phyloP scores from a whole-genome alignment of 2,113 vertebrate species.

The Petroica traversi region DNA sequence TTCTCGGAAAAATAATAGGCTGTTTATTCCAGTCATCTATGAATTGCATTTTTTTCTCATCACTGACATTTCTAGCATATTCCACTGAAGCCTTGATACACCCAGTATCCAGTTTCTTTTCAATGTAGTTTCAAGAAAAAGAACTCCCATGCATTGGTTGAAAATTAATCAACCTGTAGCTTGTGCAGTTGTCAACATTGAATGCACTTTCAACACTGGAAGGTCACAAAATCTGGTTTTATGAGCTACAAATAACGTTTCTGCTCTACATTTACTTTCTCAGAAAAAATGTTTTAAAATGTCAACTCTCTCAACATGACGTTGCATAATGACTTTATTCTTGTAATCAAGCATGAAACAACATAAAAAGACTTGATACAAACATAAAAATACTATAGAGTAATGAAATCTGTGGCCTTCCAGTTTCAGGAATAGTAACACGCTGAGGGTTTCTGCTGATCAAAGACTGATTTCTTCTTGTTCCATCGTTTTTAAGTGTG shows the following conservation, averaged over 20 bases:
- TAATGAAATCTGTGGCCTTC: neutral
- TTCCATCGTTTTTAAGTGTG: neutral
- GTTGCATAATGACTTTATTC: neutral
- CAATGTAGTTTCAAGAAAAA: neutral
- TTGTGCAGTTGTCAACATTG: neutral
- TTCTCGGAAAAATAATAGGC: neutral
- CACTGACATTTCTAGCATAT: neutral
- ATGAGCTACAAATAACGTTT: neutral
- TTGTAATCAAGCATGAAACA: neutral
- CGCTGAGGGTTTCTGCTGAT: neutral
- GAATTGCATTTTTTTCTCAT: neutral
- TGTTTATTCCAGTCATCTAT: neutral
- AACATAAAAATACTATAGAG: neutral
- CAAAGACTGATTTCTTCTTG: neutral
- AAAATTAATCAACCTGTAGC: conserved; percentile 18
- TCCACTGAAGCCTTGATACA: neutral
- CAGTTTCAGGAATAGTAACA: neutral
- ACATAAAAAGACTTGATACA: neutral
- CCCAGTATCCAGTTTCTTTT: neutral
- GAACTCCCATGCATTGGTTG: neutral
- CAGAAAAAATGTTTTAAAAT: neutral
- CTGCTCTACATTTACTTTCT: neutral
- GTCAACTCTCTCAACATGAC: neutral
- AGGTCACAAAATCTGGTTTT: neutral
- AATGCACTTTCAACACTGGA: neutral